Conservation (phyloP, 2,888 invertebrate genomes). For the Hipparchia semele region DNA sequence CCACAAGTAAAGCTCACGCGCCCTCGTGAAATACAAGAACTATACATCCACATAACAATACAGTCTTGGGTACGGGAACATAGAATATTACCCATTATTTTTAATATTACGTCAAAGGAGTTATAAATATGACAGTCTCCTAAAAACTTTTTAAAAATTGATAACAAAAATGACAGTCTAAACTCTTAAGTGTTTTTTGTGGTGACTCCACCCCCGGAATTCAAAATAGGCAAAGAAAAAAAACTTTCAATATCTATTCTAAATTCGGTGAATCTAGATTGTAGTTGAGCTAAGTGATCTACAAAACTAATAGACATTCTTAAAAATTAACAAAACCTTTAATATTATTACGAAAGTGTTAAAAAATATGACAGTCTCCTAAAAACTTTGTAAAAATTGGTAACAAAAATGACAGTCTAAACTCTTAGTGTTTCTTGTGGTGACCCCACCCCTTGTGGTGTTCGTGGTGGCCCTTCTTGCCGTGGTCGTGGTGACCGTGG, state of each 20-base stretch:
- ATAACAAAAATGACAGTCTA: slow-evolving; percentile 39
- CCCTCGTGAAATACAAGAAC: neutral
- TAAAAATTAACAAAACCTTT: neutral
- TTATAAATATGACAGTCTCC: neutral
- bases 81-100: too few relatives aligned
- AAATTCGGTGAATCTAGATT: too few relatives aligned
- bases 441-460: slow-evolving; percentile 89
- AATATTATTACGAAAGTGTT: neutral
- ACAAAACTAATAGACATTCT: too few relatives aligned
- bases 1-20: too few relatives aligned
- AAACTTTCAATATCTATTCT: too few relatives aligned
- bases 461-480: slow-evolving; percentile 89
- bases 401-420: slow-evolving; percentile 39
- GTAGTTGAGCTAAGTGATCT: too few relatives aligned
- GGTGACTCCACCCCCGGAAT: slow-evolving; percentile 84
- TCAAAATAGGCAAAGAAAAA: too few relatives aligned
- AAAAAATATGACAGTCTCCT: neutral
- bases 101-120: too few relatives aligned
- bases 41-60: neutral
- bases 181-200: slow-evolving; percentile 62
- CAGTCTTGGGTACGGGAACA: too few relatives aligned
- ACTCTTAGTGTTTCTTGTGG: slow-evolving; percentile 68
- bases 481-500: slow-evolving; percentile 88
- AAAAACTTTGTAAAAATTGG: slow-evolving; percentile 21
- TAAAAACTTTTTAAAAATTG: slow-evolving; percentile 19